Evolutionary conservation across 2,888 invertebrate species (phyloP).

Genomic region (Lydus trimaculatus): DNA sequence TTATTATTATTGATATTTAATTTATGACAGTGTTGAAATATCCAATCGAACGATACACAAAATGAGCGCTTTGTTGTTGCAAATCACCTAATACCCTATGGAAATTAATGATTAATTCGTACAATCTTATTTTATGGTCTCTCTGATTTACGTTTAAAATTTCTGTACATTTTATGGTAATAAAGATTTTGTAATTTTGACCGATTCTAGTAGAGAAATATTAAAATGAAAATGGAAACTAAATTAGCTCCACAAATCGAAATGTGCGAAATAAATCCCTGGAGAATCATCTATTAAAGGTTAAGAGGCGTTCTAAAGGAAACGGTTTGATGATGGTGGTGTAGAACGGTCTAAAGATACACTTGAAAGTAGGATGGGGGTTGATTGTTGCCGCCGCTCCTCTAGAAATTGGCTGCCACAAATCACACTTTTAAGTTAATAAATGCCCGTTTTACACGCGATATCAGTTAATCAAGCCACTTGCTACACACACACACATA

Average conservation of each 20-base stretch:
- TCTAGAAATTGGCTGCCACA: conserved; percentile 33
- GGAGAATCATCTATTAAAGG: conserved; percentile 26
- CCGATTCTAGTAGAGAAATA: not conserved
- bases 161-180: not conserved
- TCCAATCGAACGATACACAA: too few species aligned
- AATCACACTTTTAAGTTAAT: conserved; percentile 41
- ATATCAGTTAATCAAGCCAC: conserved; percentile 15
- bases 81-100: too few species aligned
- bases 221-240: conserved; percentile 42
- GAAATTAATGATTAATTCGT: too few species aligned
- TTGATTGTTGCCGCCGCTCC: conserved; percentile 29
- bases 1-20: too few species aligned
- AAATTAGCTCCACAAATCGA: conserved; percentile 45
- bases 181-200: not conserved
- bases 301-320: not conserved
- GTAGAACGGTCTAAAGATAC: not conserved
- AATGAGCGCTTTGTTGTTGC: too few species aligned
- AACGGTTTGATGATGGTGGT: not conserved
- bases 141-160: too few species aligned
- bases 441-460: conserved; percentile 33
- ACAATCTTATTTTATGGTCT: too few species aligned
- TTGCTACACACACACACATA: not conserved
- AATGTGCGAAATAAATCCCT: conserved; percentile 42
- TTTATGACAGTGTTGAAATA: too few species aligned
- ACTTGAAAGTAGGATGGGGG: not conserved